These are phyloP conservation scores for Mnemiopsis leidyi DNA, from an alignment of 37 sponge, comb jelly and placozoan genomes.

Conservation along the genomic window DNA sequence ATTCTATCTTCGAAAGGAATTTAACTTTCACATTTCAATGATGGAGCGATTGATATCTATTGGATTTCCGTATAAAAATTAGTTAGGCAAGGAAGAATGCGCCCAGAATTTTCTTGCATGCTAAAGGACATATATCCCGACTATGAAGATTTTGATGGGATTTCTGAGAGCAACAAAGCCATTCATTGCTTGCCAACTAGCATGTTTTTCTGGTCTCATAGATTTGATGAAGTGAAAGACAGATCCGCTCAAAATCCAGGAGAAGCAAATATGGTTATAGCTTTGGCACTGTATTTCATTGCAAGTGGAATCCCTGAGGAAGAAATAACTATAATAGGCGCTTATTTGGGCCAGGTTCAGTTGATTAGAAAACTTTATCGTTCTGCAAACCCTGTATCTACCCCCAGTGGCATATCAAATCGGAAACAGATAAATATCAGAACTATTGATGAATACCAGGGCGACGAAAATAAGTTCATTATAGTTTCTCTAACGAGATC, in stretches of 20 bases:
- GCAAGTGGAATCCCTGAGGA: conserved; percentile 73
- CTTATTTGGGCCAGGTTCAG: conserved; percentile 78
- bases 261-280: conserved; percentile 75
- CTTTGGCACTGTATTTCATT: conserved; percentile 72
- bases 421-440: conserved; percentile 68
- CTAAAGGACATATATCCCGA: conserved; percentile 57
- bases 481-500: conserved; percentile 81
- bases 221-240: background rate
- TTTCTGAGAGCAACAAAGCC: background rate
- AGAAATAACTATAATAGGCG: conserved; percentile 81
- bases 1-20: conserved; percentile 76
- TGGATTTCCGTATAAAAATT: conserved; percentile 78
- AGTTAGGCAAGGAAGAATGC: conserved; percentile 85
- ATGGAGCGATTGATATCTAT: conserved; percentile 81
- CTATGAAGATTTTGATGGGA: background rate
- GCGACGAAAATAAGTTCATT: conserved; percentile 88
- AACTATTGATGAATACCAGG: conserved; percentile 91
- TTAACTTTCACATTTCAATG: conserved; percentile 82
- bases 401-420: background rate
- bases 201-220: conserved; percentile 53
- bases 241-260: conserved; percentile 63
- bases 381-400: background rate
- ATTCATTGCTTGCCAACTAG: background rate
- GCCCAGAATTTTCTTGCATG: conserved; percentile 80
- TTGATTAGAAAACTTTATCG: background rate